A percentile compares a stretch with the other conserved stretches of the same genome.
phyloP scores from a whole-genome alignment of 1,140 invertebrate genomes.

The Platyura marginata region DNA sequence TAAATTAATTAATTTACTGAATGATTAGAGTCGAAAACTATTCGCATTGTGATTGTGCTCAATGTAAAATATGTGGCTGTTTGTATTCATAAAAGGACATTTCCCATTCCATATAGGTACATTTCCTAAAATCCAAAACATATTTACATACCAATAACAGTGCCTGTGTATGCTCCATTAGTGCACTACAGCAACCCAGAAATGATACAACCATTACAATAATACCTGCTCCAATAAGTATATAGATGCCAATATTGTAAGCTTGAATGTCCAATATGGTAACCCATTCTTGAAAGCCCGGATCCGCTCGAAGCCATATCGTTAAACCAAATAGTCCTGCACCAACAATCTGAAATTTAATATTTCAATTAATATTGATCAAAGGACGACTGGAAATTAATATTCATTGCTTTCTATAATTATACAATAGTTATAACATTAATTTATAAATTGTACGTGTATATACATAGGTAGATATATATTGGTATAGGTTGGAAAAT shows the following conservation, averaged over 20 bases:
- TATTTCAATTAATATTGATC: background rate
- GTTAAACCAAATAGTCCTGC: constrained; percentile 54
- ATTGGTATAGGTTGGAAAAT: too few relatives aligned
- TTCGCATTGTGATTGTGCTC: too few relatives aligned
- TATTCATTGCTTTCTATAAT: background rate
- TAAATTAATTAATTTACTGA: too few relatives aligned
- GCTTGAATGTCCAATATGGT: constrained; percentile 46
- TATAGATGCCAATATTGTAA: constrained; percentile 66
- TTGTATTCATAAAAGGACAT: too few relatives aligned
- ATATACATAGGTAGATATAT: too few relatives aligned
- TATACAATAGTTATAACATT: background rate
- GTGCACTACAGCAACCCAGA: constrained; percentile 49
- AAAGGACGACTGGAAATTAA: background rate
- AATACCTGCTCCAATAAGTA: constrained; percentile 49
- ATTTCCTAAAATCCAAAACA: too few relatives aligned
- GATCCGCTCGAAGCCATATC: constrained; percentile 62
- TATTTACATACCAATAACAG: constrained; percentile 45
- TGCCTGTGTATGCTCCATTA: constrained; percentile 42
- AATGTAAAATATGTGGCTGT: too few relatives aligned
- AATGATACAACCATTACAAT: constrained; percentile 54
- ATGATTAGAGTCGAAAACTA: too few relatives aligned
- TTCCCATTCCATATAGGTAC: too few relatives aligned
- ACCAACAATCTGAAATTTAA: constrained; percentile 49
- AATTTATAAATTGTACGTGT: background rate
- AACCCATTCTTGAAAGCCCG: constrained; percentile 63